These are phyloP conservation scores for Platypus cylindrus DNA, from an alignment of 2,888 invertebrate species.

Conservation along the genomic window DNA sequence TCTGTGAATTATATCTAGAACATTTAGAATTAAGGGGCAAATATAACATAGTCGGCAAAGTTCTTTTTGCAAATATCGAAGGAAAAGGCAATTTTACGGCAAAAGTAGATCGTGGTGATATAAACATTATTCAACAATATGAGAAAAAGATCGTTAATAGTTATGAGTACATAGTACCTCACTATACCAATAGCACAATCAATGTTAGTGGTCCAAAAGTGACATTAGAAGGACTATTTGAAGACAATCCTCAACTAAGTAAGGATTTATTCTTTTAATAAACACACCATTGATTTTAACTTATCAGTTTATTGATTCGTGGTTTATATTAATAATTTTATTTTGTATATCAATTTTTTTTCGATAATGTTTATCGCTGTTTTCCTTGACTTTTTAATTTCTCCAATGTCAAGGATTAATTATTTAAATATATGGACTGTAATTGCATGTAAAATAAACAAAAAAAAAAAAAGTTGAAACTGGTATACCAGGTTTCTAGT, in stretches of 20 bases:
- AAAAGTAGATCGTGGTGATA: conserved; percentile 10
- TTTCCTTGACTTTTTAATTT: no score
- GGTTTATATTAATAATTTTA: no score
- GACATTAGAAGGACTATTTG: conserved; percentile 23
- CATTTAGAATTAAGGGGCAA: conserved; percentile 20
- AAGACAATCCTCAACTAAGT: conserved; percentile 22
- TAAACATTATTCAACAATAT: conserved; percentile 20
- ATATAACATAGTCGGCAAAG: conserved; percentile 25
- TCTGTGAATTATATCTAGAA: conserved; percentile 18
- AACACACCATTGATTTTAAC: no score
- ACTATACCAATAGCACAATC: conserved; percentile 21
- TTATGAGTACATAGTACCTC: conserved; percentile 18
- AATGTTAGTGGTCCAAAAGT: conserved; percentile 21
- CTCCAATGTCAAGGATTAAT: no score
- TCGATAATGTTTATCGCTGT: no score
- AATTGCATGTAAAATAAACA: no score
- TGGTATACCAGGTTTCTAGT: no score
- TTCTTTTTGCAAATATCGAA: conserved; percentile 26
- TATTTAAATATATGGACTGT: no score
- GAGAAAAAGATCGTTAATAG: conserved; percentile 13
- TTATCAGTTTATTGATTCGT: no score
- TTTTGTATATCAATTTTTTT: no score
- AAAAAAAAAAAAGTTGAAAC: no score
- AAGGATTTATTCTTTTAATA: conserved; percentile 5
- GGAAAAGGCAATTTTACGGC: conserved; percentile 23